Evolutionary conservation across 2,113 vertebrate species (phyloP), one percentile per base, ranked within the genome.

Genomic region (Lophura nycthemera): DNA sequence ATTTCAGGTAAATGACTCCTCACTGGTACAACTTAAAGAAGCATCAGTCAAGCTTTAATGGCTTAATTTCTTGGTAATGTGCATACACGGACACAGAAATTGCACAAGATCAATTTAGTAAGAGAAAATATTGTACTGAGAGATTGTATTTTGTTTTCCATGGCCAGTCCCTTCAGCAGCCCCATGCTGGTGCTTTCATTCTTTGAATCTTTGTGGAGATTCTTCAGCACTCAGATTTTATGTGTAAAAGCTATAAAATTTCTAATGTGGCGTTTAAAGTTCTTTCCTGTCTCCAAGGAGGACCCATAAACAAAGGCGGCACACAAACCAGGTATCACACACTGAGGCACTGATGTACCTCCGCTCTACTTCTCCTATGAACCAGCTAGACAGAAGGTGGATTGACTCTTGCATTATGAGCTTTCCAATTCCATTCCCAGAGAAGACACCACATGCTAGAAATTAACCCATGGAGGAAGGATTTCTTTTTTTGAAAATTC

Each of bases 1-100:
- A 79, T 94, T 94, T 79, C 91, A 95, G 88, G 76, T 92, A 93
- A 90, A 90, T 63, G 43, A 56, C 52, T 94, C 43, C 52, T 92
- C 54, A 48, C 61, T 73, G 65, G 29, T 57, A 15, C 56, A 73
- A 50, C 64, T 60, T 74, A 67, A 64, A 92, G 75, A 43, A 3
- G 2, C 15, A 95, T 86, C 83, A 78, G 66, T 90, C 91, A 88
- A 86, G 52, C 43, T 63, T 81, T 81, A 42, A 19, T 38, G 76
- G 57, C 82, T 91, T 93, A 86, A 79, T 95, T 95, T 75, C 92
- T 86, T 45, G 60, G 5, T 90, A 82, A 94, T 78, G 61, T 43
- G 73, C 48, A 10, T n/a, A 20, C 48, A 77, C 4, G 34, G 67
- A 16, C 56, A 78, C 75, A 77, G n/a, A 83, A 36, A 83, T 54